Percentiles rank a stretch among this genome's conserved stretches.
These are phyloP conservation scores for Oxyteleia sp. DNA, from an alignment of 2,888 invertebrate species.

Conservation along the genomic window DNA sequence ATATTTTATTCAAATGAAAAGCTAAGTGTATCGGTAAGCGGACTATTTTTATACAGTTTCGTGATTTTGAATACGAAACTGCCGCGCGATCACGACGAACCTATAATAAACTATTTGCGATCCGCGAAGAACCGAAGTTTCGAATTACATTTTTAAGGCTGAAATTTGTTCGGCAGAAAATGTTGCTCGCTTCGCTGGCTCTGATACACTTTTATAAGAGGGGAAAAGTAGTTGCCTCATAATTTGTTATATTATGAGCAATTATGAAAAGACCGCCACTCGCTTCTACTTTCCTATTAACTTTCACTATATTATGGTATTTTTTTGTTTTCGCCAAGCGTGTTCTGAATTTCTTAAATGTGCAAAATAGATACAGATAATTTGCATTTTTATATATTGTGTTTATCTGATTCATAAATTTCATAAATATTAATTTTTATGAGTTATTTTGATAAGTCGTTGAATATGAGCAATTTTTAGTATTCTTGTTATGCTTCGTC, in stretches of 20 bases:
- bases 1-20: conserved; percentile 34
- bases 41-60: conserved; percentile 5
- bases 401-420: too few relatives aligned
- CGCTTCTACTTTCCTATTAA: conserved; percentile 13
- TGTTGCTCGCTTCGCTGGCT: not conserved
- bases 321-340: not conserved
- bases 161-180: not conserved
- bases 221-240: conserved; percentile 19
- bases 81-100: not conserved
- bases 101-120: conserved; percentile 9
- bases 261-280: conserved; percentile 4
- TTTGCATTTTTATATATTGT: too few relatives aligned
- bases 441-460: too few relatives aligned
- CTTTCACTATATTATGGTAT: conserved; percentile 16
- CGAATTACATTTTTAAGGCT: not conserved
- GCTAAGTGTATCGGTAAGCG: conserved; percentile 5
- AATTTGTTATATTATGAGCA: conserved; percentile 12
- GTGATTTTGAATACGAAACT: conserved; percentile 5
- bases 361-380: conserved; percentile 23
- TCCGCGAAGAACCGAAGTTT: not conserved
- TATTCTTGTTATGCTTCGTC: too few relatives aligned
- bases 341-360: too few relatives aligned
- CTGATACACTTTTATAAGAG: not conserved
- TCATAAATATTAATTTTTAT: too few relatives aligned
- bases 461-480: too few relatives aligned